Evolutionary conservation across 2,888 invertebrate genomes (phyloP), one percentile per base, ranked within the genome.

Genomic region (Eudemis profundana): DNA sequence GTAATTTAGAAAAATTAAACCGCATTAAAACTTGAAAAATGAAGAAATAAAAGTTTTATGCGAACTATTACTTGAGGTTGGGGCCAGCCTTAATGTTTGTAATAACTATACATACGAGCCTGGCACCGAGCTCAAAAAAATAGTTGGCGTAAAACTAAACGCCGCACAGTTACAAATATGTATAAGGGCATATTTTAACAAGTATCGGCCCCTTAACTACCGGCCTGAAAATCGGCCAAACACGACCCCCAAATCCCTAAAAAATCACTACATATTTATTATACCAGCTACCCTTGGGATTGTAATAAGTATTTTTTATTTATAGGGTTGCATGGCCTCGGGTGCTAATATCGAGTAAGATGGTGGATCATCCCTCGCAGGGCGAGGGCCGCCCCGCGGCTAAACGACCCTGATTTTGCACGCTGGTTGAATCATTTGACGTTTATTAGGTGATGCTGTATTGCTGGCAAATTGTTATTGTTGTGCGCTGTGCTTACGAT

Each of bases 321-420:
- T 86, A 87, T 84, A 74, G 82, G 78, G 72, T 78, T 78, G 83
- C 79, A 82, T 85, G 70, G 90, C 91, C 90, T 78, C 78, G 77
- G 89, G 91, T 85, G 86, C 79, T 91, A 91, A 91, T 91, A 91
- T 91, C 85, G 85, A 70, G 80, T 77, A 85, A 88, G 90, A 86
- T 80, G 77, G 74, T 74, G 86, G 89, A 88, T 89, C 72, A 89
- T 86, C 87, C 87, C 76, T 72, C 67, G 67, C 69, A 66, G 68
- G 68, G 70, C 63, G 56, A 68, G 68, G 69, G 67, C 62, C 70
- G 71, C 74, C 77, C 80, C 72, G 71, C 78, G 81, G 79, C 74
- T 72, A 66, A 72, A 75, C 76, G 72, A 73, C 82, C 76, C 63
- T 67, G 82, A 84, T 86, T 87, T 84, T 83, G 86, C 87, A 86